These are phyloP conservation scores for Myzus persicae DNA, from an alignment of 1,140 invertebrate genomes.

Conservation along the genomic window DNA sequence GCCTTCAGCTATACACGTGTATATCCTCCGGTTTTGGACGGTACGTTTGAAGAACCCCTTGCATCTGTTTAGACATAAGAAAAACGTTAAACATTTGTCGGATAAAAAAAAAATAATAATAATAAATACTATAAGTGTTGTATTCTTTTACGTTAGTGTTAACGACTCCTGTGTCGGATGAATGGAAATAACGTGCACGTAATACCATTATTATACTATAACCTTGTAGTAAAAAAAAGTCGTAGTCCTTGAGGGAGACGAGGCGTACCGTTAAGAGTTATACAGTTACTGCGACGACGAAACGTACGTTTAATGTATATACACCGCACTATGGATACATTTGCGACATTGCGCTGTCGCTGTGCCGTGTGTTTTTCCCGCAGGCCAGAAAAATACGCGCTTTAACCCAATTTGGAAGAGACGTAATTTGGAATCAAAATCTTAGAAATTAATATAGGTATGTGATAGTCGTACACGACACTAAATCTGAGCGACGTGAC, in stretches of 20 bases:
- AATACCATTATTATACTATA: not conserved
- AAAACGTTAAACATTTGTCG: not conserved
- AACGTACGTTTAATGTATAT: not conserved
- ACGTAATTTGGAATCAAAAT: not conserved
- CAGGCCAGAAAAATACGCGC: not conserved
- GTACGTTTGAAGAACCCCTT: conserved; percentile 98
- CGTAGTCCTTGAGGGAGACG: conserved; percentile 51
- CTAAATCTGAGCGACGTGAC: not conserved
- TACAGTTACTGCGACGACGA: conserved; percentile 15
- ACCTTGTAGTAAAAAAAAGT: conserved; percentile 48
- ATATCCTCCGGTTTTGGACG: conserved; percentile 94
- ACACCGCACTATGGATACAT: not conserved
- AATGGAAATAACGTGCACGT: conserved; percentile 31
- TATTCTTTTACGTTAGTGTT: not conserved
- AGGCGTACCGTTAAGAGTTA: conserved; percentile 33
- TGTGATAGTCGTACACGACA: too few relatives aligned
- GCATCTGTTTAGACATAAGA: conserved; percentile 71
- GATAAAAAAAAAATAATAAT: not conserved
- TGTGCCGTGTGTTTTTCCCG: not conserved
- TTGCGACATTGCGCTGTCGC: not conserved
- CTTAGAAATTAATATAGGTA: not conserved
- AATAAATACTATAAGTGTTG: not conserved
- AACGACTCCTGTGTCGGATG: conserved; percentile 22
- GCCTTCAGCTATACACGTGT: conserved; percentile 95
- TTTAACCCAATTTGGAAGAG: not conserved